Percentiles rank a stretch among this genome's conserved stretches.
phyloP scores from a whole-genome alignment of 2,888 invertebrate genomes.

The Leptinotarsa tumamoca region DNA sequence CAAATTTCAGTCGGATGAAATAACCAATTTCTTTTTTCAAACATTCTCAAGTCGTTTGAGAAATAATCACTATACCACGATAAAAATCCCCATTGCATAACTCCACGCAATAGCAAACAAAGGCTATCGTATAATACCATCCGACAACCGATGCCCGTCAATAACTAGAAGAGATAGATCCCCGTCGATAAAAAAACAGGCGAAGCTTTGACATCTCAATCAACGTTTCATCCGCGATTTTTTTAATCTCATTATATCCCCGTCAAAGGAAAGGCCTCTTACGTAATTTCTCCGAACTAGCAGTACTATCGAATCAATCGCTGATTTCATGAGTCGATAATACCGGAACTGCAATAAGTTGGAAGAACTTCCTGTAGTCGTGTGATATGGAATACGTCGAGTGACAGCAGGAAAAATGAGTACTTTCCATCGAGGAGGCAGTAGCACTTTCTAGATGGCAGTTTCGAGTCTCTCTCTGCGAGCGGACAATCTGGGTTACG shows the following conservation, averaged over 20 bases:
- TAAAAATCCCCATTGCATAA: not conserved
- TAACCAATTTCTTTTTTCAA: not conserved
- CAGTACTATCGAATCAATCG: not conserved
- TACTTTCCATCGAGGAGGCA: slow-evolving; percentile 18
- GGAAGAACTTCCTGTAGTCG: slow-evolving; percentile 24
- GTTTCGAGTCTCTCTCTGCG: slow-evolving; percentile 7
- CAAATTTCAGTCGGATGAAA: too few species aligned
- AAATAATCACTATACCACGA: not conserved
- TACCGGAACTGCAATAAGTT: slow-evolving; percentile 1
- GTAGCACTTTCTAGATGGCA: slow-evolving; percentile 27
- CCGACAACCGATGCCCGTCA: slow-evolving; percentile 7
- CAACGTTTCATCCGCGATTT: slow-evolving; percentile 7
- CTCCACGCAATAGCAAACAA: not conserved
- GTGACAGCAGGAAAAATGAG: slow-evolving; percentile 13
- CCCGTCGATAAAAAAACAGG: slow-evolving; percentile 6
- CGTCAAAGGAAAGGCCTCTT: slow-evolving; percentile 15
- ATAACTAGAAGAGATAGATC: slow-evolving; percentile 12
- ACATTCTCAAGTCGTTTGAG: not conserved
- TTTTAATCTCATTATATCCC: slow-evolving; percentile 1
- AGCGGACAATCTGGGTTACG: slow-evolving; percentile 15
- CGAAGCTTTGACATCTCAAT: slow-evolving; percentile 16
- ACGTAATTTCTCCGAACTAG: not conserved
- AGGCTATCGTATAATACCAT: slow-evolving; percentile 6
- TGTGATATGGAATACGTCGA: slow-evolving; percentile 22
- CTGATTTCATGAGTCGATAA: not conserved